These are phyloP conservation scores for Chrysodeixis includens DNA, from an alignment of 2,888 invertebrate species.

Conservation along the genomic window DNA sequence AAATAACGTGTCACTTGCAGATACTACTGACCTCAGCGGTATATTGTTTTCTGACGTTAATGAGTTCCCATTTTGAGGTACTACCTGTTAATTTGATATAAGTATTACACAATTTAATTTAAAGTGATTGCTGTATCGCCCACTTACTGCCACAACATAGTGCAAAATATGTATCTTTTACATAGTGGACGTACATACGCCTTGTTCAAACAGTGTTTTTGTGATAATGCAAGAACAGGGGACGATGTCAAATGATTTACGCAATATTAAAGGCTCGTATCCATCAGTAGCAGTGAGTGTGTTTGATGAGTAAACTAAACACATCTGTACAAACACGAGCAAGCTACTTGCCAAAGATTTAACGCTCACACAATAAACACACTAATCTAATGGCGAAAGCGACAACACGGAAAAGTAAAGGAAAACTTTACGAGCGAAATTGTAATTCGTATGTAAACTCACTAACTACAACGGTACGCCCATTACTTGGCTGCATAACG, in stretches of 20 bases:
- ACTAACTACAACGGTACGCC: conserved; percentile 44
- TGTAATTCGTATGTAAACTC: conserved; percentile 52
- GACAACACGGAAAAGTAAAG: conserved; percentile 55
- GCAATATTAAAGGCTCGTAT: conserved; percentile 68
- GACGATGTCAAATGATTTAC: conserved; percentile 64
- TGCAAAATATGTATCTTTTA: too few relatives aligned
- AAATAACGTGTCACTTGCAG: conserved; percentile 54
- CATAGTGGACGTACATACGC: conserved; percentile 16
- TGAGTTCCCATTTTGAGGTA: conserved; percentile 40
- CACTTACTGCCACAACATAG: too few relatives aligned
- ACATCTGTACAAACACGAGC: conserved; percentile 72
- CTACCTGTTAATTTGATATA: conserved; percentile 15
- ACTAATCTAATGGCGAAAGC: conserved; percentile 66
- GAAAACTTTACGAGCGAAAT: conserved; percentile 55
- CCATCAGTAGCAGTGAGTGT: conserved; percentile 66
- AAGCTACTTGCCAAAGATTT: conserved; percentile 70
- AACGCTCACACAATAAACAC: conserved; percentile 65
- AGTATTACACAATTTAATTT: conserved; percentile 37
- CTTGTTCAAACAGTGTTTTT: conserved; percentile 43
- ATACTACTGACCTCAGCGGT: conserved; percentile 58
- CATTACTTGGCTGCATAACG: conserved; percentile 49
- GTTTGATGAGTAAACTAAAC: conserved; percentile 77
- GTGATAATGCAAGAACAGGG: conserved; percentile 61
- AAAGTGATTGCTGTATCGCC: background rate
- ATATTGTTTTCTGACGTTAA: conserved; percentile 53